A percentile compares a stretch with the other conserved stretches of the same genome.
Conservation (phyloP, 1,140 invertebrate genomes). For the Trialeurodes vaporariorum region DNA sequence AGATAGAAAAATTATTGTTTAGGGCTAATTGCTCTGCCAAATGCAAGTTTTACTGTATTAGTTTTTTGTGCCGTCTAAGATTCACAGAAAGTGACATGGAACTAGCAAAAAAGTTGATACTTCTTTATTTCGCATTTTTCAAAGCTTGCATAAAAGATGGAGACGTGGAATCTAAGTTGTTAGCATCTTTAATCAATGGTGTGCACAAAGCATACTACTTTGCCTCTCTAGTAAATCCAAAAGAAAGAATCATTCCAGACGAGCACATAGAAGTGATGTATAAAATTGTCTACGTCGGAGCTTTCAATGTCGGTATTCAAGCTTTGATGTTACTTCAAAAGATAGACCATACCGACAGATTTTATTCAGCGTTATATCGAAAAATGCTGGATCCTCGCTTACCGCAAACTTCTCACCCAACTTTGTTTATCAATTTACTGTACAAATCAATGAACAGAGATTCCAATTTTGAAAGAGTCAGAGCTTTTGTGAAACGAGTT, state of each 20-base stretch:
- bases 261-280: slow-evolving; percentile 76
- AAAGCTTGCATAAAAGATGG: slow-evolving; percentile 82
- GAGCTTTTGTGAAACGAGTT: slow-evolving; percentile 80
- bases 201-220: slow-evolving; percentile 80
- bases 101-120: slow-evolving; percentile 68
- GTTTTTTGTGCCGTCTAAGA: slow-evolving; percentile 75
- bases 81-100: slow-evolving; percentile 55
- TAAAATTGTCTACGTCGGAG: slow-evolving; percentile 72
- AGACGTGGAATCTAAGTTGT: slow-evolving; percentile 81
- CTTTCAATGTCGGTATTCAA: slow-evolving; percentile 74
- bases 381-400: slow-evolving; percentile 73
- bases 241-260: slow-evolving; percentile 32
- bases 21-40: slow-evolving; percentile 65
- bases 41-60: slow-evolving; percentile 89
- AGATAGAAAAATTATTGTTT: slow-evolving; percentile 84
- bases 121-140: slow-evolving; percentile 93
- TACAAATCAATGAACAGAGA: slow-evolving; percentile 77
- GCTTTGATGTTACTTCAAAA: slow-evolving; percentile 74
- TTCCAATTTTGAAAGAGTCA: slow-evolving; percentile 50
- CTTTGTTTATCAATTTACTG: slow-evolving; percentile 76
- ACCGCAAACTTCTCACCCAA: slow-evolving; percentile 56
- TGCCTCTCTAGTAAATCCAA: slow-evolving; percentile 41
- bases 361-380: slow-evolving; percentile 79
- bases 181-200: slow-evolving; percentile 79
- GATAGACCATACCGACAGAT: slow-evolving; percentile 58